Base-by-base conservation (phyloP, 2,888 invertebrate species). In the Eucera pruinosa region DNA sequence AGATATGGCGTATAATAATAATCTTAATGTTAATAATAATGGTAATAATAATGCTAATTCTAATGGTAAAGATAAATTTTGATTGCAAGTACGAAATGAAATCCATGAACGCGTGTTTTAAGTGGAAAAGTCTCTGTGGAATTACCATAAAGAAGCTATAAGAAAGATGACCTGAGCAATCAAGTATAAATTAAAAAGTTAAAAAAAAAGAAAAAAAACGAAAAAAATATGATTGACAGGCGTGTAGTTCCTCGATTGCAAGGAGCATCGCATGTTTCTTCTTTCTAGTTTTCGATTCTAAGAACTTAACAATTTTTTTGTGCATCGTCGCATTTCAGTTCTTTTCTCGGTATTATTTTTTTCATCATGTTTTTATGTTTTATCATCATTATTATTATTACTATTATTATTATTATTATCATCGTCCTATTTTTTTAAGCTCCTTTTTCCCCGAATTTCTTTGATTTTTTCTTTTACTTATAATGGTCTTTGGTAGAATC, bases 251-350 rank as follows among this genome's bases (percentile, higher is more conserved):
- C n/a, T n/a, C n/a, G n/a, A n/a, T n/a, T n/a, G n/a, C n/a, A n/a
- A n/a, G n/a, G n/a, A n/a, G n/a, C n/a, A n/a, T n/a, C n/a, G n/a
- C n/a, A n/a, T n/a, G n/a, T n/a, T n/a, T n/a, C n/a, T n/a, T 64
- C 47, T 58, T 82, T 70, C 55, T 66, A 64, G 43, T 75, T 76
- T 77, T 78, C 64, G 58, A 62, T 67, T 61, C n/a, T 50, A 18
- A n/a, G 18, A 18, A 18, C 11, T 74, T 43, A 58, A 58, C 66
- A 78, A 65, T 69, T 65, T 80, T 80, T 67, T 58, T 11, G 65
- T 67, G 65, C 74, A 80, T 76, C 69, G 65, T 79, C 78, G 79
- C 78, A 73, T 64, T 84, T 76, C 73, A 64, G 41, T 74, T 55
- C 50, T 52, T 76, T 71, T 55, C 45, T 61, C 65, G 43, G 2